Percentiles rank a stretch among this genome's conserved stretches.
Conservation (phyloP, 2,888 invertebrate species). For the Ichneumon xanthorius region DNA sequence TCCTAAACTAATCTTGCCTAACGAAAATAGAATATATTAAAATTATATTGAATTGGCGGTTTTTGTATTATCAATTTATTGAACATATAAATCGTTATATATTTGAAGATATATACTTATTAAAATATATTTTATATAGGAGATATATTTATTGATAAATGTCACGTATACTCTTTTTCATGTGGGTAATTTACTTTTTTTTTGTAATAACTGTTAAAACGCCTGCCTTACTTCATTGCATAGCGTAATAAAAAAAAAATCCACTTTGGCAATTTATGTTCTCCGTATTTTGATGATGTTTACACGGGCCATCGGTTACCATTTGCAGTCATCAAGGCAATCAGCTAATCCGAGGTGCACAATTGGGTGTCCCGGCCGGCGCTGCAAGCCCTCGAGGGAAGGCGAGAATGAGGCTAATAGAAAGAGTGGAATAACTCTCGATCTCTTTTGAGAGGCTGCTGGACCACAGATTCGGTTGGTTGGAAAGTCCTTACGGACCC, state of each 20-base stretch:
- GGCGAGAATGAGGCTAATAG: constrained; percentile 13
- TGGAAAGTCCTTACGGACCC: constrained; percentile 63
- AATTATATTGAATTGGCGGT: too few species aligned
- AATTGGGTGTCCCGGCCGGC: constrained; percentile 53
- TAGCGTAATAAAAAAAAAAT: not conserved
- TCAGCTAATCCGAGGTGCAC: constrained; percentile 45
- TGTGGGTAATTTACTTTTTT: too few species aligned
- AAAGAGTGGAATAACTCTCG: constrained; percentile 26
- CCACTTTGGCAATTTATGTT: not conserved
- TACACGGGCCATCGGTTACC: not conserved
- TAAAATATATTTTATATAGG: not conserved
- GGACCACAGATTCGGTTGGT: constrained; percentile 7
- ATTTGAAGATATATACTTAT: too few species aligned
- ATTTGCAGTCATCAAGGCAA: constrained; percentile 16
- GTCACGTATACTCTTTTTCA: too few species aligned
- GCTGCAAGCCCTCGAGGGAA: constrained; percentile 20
- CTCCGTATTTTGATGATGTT: not conserved
- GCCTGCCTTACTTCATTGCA: too few species aligned
- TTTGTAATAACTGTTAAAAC: too few species aligned
- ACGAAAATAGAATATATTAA: too few species aligned
- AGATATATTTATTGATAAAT: too few species aligned
- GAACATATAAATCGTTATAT: too few species aligned
- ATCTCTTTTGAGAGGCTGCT: constrained; percentile 1
- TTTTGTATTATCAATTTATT: too few species aligned
- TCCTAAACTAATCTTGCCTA: too few species aligned